Evolutionary conservation across 2,113 vertebrate species (phyloP), one percentile per base, ranked within the genome.

Genomic region (Cheirogaleus medius): DNA sequence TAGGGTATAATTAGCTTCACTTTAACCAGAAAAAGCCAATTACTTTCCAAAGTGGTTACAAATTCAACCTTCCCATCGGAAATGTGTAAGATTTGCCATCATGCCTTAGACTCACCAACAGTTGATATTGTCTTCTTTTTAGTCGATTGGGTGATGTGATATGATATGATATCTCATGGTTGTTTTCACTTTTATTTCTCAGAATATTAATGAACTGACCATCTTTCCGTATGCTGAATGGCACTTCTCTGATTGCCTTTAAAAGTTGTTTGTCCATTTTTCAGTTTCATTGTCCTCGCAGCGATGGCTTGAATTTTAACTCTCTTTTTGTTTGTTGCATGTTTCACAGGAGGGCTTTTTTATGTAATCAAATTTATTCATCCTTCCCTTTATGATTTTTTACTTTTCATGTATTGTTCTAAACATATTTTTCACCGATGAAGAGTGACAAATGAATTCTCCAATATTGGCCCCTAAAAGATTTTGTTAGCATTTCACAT

Each of bases 101-200:
- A 17, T 29, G 42, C 1, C 54, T 44, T 5, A 58, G 27, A 34
- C 66, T 94, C 68, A n/a, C n/a, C 44, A 83, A 66, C 8, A 64
- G 47, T 0, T 56, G 18, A 6, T 20, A 44, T 0, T 27, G 6
- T 34, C 58, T 34, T 58, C 34, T 9, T 12, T 5, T 6, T 42
- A 44, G 42, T 17, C 17, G 18, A 29, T 47, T n/a, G 52, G 21
- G 18, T 17, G 3, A 15, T 66, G 17, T 91, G 37, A 21, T 39
- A 32, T 91, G 37, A 21, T 39, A 32, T 58, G 11, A 87, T 52
- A 63, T 9, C 93, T 66, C 23, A 3, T 8, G 47, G 37, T 29
- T 47, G 68, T 37, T 80, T 60, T 49, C 17, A 52, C 60, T 63
- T 71, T 77, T 42, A 69, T 81, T 37, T 74, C 52, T 96, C 71